These are phyloP conservation scores for Temnopleurus reevesii DNA, from an alignment of 53 echinoderm and acorn worm species.

Conservation along the genomic window DNA sequence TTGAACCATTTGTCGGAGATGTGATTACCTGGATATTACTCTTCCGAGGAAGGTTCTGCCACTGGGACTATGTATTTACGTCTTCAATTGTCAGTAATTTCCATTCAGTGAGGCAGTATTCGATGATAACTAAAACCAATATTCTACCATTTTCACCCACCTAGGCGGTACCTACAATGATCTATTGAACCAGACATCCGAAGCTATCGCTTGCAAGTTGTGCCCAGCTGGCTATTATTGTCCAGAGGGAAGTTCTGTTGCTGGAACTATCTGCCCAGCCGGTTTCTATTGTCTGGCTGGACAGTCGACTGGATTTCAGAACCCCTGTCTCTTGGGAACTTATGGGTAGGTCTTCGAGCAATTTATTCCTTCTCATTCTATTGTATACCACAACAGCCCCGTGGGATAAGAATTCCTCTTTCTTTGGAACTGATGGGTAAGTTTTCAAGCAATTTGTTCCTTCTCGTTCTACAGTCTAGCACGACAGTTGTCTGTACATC, in stretches of 20 bases:
- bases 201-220: constrained; percentile 63
- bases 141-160: background rate
- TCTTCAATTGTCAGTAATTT: no score
- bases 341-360: constrained; percentile 81
- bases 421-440: no score
- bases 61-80: background rate
- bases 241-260: constrained; percentile 72
- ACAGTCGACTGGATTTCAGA: constrained; percentile 71
- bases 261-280: constrained; percentile 63
- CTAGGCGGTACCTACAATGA: constrained; percentile 98
- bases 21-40: constrained; percentile 83
- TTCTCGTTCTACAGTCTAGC: constrained; percentile 94
- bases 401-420: no score
- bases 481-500: constrained; percentile 72
- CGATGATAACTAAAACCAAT: no score
- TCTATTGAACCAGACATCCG: constrained; percentile 74
- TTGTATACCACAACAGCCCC: no score
- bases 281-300: constrained; percentile 95
- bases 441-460: background rate
- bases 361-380: background rate
- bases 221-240: constrained; percentile 92
- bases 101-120: no score
- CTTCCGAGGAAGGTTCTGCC: constrained; percentile 69
- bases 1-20: constrained; percentile 77
- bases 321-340: constrained; percentile 87